Evolutionary conservation across 2,797 vertebrate species (phyloP).

Genomic region (Pipistrellus pipistrellus): DNA sequence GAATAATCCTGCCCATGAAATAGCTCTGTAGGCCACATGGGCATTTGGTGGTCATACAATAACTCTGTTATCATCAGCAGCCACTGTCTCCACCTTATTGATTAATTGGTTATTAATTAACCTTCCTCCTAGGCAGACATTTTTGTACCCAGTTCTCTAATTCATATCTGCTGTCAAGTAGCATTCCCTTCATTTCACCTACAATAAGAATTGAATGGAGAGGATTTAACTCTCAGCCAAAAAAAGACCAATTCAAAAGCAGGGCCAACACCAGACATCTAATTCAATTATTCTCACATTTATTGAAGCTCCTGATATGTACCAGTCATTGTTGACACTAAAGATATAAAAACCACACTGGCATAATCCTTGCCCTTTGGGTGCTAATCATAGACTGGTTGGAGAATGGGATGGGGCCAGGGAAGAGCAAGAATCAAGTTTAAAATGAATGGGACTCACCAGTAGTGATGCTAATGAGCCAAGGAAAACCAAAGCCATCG

Average conservation of each 20-base stretch:
- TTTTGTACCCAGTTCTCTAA: slow-evolving; percentile 19
- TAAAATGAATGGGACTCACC: not conserved
- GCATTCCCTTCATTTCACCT: slow-evolving; percentile 34
- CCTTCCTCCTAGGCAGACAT: not conserved
- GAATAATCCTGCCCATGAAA: not conserved
- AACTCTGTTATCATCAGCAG: not conserved
- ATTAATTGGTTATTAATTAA: slow-evolving; percentile 8
- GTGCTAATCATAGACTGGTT: not conserved
- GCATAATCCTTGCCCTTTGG: not conserved
- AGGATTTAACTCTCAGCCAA: slow-evolving; percentile 29
- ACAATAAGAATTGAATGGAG: slow-evolving; percentile 8
- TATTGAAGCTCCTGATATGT: not conserved
- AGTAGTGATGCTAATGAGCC: not conserved
- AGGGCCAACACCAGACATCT: not conserved
- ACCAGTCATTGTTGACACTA: not conserved
- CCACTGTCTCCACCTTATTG: not conserved
- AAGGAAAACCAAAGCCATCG: not conserved
- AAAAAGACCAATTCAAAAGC: not conserved
- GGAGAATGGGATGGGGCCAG: not conserved
- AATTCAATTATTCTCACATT: not conserved
- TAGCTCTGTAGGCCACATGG: not conserved
- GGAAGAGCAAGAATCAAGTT: not conserved
- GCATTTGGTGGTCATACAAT: not conserved
- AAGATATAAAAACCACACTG: not conserved
- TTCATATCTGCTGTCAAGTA: not conserved